Percentiles rank a stretch among this genome's conserved stretches.
Conservation (phyloP, 2,113 vertebrate genomes). For the Macquaria australasica region DNA sequence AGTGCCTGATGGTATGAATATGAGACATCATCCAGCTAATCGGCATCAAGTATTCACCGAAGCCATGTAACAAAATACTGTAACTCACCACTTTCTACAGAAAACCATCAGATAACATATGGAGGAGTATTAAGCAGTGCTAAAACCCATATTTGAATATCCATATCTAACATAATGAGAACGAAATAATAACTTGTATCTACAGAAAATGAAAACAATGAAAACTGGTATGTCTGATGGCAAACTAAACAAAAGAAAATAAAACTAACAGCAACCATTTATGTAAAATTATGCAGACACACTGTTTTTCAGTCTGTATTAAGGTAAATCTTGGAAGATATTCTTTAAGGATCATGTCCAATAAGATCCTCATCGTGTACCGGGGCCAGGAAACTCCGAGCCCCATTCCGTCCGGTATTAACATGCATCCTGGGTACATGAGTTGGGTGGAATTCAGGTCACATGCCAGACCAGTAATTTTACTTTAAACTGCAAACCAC, state of each 20-base stretch:
- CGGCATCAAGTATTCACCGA: constrained; percentile 4
- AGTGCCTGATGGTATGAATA: not conserved
- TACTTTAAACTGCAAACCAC: constrained; percentile 22
- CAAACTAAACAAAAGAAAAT: constrained; percentile 17
- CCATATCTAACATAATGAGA: not conserved
- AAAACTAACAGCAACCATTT: constrained; percentile 11
- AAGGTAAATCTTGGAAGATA: not conserved
- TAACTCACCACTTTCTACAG: constrained; percentile 45
- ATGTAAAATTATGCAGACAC: constrained; percentile 17
- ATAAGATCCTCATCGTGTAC: not conserved
- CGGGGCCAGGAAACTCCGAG: not conserved
- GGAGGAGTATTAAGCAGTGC: constrained; percentile 11
- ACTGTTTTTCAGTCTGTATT: not conserved
- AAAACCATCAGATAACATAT: constrained; percentile 26
- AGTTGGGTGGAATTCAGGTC: constrained; percentile 19
- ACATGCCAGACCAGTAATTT: constrained; percentile 15
- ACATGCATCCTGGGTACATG: constrained; percentile 4
- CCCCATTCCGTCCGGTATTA: not conserved
- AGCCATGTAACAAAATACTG: constrained; percentile 9
- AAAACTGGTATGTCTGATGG: constrained; percentile 11
- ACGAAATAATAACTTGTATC: not conserved
- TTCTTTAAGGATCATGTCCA: not conserved
- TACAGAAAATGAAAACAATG: constrained; percentile 6
- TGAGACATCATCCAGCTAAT: not conserved
- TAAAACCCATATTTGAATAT: constrained; percentile 31